Conservation (phyloP, 2,888 invertebrate species). For the Acronicta psi region DNA sequence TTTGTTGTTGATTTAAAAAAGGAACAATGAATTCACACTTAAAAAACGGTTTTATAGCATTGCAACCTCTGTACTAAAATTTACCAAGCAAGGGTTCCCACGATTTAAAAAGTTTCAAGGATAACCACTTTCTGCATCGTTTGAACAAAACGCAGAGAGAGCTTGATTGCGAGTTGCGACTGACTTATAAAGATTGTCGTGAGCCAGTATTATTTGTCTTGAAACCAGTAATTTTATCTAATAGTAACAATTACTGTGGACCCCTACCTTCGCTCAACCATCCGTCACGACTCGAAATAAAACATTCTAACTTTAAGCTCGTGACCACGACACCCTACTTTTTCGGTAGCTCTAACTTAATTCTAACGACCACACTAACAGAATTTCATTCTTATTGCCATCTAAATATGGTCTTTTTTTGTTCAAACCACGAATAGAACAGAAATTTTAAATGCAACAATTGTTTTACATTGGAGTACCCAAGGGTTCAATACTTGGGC, state of each 20-base stretch:
- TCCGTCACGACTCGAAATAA: slow-evolving; percentile 74
- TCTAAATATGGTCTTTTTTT: slow-evolving; percentile 57
- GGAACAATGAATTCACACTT: no score
- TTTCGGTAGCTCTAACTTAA: slow-evolving; percentile 63
- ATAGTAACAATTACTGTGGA: slow-evolving; percentile 73
- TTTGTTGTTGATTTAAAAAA: no score
- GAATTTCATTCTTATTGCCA: slow-evolving; percentile 55
- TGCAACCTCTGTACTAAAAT: slow-evolving; percentile 17
- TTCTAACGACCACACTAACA: slow-evolving; percentile 38
- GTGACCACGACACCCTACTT: slow-evolving; percentile 77
- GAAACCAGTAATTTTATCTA: slow-evolving; percentile 69
- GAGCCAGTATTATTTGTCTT: slow-evolving; percentile 52
- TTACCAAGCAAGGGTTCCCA: slow-evolving; percentile 31
- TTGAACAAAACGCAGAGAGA: slow-evolving; percentile 39
- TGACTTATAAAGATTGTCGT: slow-evolving; percentile 47
- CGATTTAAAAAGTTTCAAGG: slow-evolving; percentile 42
- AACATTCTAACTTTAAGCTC: slow-evolving; percentile 66
- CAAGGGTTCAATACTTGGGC: slow-evolving; percentile 59
- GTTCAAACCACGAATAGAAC: slow-evolving; percentile 38
- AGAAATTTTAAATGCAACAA: slow-evolving; percentile 55
- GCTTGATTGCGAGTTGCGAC: slow-evolving; percentile 16
- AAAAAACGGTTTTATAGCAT: not conserved
- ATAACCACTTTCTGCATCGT: slow-evolving; percentile 46
- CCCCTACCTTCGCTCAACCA: slow-evolving; percentile 72
- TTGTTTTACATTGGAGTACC: slow-evolving; percentile 54